Evolutionary conservation across 2,113 vertebrate species (phyloP).

Genomic region (Oplegnathus fasciatus): DNA sequence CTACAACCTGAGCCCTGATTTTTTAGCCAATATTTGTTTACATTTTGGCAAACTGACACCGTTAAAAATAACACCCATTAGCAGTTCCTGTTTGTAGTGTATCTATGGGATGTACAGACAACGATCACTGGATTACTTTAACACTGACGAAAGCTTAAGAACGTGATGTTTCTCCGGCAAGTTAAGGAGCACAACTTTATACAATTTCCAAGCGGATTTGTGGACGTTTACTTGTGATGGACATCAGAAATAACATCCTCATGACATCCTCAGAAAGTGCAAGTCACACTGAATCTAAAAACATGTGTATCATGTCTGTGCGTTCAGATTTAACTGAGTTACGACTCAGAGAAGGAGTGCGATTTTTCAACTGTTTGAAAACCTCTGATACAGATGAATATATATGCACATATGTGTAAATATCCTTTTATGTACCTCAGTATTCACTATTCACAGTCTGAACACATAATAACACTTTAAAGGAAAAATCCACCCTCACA

Average conservation of each 20-base stretch:
- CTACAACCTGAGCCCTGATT: neutral
- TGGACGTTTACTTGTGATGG: neutral
- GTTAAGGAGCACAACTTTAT: neutral
- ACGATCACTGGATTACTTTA: neutral
- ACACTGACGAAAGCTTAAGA: neutral
- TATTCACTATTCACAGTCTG: slow-evolving; percentile 66
- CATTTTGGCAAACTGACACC: neutral
- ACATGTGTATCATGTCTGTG: too few relatives aligned
- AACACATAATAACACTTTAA: slow-evolving; percentile 27
- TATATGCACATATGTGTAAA: slow-evolving; percentile 34
- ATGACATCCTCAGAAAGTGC: too few relatives aligned
- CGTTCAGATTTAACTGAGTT: neutral
- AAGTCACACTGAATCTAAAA: neutral
- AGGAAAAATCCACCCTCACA: slow-evolving; percentile 24
- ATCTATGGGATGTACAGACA: neutral
- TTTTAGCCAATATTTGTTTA: neutral
- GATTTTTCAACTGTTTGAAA: neutral
- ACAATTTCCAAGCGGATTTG: neutral
- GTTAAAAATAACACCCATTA: neutral
- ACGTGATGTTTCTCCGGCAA: neutral
- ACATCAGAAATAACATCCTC: neutral
- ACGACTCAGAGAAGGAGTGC: neutral
- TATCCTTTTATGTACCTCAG: slow-evolving; percentile 19
- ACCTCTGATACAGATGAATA: slow-evolving; percentile 22
- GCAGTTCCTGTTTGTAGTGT: neutral